Evolutionary conservation across 2,888 invertebrate species (phyloP), one percentile per base, ranked within the genome.

Genomic region (Epirrhoe tristata): DNA sequence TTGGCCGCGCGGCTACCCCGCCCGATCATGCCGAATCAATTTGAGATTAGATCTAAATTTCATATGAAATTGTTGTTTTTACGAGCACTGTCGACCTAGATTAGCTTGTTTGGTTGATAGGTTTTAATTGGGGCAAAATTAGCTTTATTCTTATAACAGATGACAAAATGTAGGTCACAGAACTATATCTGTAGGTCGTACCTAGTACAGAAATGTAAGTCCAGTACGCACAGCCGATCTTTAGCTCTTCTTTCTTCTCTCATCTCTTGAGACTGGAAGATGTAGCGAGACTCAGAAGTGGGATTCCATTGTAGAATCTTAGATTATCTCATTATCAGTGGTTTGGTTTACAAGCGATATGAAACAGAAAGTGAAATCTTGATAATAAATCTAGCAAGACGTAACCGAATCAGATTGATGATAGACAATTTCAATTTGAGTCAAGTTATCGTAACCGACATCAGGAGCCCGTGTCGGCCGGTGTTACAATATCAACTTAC

Each of bases 41-140:
- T 88, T 87, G 72, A 88, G 87, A 89, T 89, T 87, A 86, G 80
- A 87, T 88, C 85, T 83, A 83, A 87, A 85, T 85, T 85, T 85
- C 80, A 84, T 83, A 84, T 79, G 75, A 79, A 76, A 79, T 77
- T 73, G 67, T 74, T 75, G 48, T 67, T 71, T 74, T 68, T 70
- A 69, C 51, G 55, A 32, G 34, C 48, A 10, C 43, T 60, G 48
- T 66, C 16, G 39, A 53, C 31, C 32, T 66, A 17, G 7, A 61
- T 66, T 54, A 34, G 53, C 48, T 57, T 53, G 1, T 12, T 46
- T n/a, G n/a, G n/a, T 39, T 46, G 1, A 24, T 46, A 48, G 48
- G 14, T 48, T 48, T 16, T 48, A 16, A 48, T 48, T 48, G 16
- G 4, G 16, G 6, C 14, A 48, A 48, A 48, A 48, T 48, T n/a